Evolutionary conservation across 2,888 invertebrate genomes (phyloP), one percentile per base, ranked within the genome.

Genomic region (Plebejus anna): DNA sequence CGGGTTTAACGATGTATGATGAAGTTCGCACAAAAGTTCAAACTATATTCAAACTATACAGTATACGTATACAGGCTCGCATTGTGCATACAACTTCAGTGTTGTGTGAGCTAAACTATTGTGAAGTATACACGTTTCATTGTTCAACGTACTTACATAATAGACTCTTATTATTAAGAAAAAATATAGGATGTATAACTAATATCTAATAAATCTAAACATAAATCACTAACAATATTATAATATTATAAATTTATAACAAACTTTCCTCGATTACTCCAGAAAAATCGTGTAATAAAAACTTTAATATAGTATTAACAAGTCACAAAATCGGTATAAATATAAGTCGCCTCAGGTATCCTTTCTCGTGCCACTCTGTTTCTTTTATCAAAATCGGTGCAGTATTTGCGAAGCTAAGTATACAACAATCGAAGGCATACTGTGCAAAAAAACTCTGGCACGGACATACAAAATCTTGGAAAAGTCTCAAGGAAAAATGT

Each of bases 31-130:
- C 66, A 66, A 32, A 66, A 66, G 66, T 66, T 32, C 32, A 66
- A 66, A 61, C 59, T n/a, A 57, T 6, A 61, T 28, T 61, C 61
- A 61, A 61, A 61, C 61, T 61, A 28, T 66, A 66, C 66, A 66
- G 66, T 28, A 59, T 59, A 22, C 57, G n/a, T 57, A 57, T n/a
- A n/a, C 1, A 55, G 16, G 4, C 28, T 61, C 13, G 32, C 66
- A 66, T 32, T 32, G 32, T 32, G 28, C 66, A 32, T 66, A 32
- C 66, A 66, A 66, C 66, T 66, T 66, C 66, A 66, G 28, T 32
- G 13, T 13, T 32, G 66, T 66, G 32, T 66, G 66, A 66, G 11
- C 66, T 66, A 32, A 66, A 66, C 66, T 66, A 66, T 13, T 66
- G 66, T 66, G 66, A 66, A 32, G 66, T 66, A 13, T 66, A 13